Evolutionary conservation across 2,113 vertebrate species (phyloP), one percentile per base, ranked within the genome.

Genomic region (Serinus canaria): DNA sequence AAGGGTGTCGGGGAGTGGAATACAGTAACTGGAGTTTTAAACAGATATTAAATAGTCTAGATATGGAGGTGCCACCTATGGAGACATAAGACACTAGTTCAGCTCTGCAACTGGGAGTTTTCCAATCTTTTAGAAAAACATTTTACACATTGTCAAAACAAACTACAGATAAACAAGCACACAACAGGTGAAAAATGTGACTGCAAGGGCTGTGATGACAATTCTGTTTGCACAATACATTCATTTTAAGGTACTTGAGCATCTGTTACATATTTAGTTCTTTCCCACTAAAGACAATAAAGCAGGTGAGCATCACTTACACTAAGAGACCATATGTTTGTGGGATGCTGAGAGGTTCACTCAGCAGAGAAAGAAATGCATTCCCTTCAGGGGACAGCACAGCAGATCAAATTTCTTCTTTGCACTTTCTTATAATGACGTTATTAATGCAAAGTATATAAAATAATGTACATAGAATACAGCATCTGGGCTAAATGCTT

Each of bases 171-270:
- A 86, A 92, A 91, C 68, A 90, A 58, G 63, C 13, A 72, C 37
- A 88, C 67, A 91, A 85, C 73, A 90, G 82, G 90, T 94, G 96
- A 96, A 84, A 95, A 88, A 89, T 85, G 60, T 79, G 73, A 59
- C 63, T 89, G 68, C 78, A 94, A 89, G 62, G 66, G 11, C 60
- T 62, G 83, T 14, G 43, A 90, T 86, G 96, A 92, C 76, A 87
- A 76, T 79, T 95, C 64, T 87, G 83, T 91, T 95, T 92, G 67
- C 74, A 78, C 86, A 88, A 91, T 73, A 81, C 73, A 59, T 92
- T 89, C 56, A 72, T 92, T 89, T 92, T 55, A 62, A 94, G 83
- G 85, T 74, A 80, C 82, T 63, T 63, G 85, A 85, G 78, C 88
- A 92, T 89, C 92, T 92, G 90, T 68, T 83, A 91, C 47, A 49